These are phyloP conservation scores for Schrankia costaestrigalis DNA, from an alignment of 2,888 invertebrate species.

Conservation along the genomic window DNA sequence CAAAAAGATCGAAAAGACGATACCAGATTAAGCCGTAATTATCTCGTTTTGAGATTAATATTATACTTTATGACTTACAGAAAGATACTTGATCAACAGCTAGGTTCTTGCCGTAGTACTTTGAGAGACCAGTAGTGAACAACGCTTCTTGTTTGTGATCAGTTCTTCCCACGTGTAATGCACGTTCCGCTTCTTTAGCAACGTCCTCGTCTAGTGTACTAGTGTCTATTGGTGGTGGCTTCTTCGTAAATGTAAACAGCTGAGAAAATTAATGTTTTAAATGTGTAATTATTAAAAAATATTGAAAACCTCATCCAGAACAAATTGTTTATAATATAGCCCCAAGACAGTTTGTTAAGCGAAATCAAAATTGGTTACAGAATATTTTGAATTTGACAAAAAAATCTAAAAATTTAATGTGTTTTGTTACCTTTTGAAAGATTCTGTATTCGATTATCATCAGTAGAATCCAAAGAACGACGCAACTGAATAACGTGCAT, in stretches of 20 bases:
- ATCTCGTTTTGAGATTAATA: not conserved
- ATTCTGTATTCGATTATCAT: slow-evolving; percentile 83
- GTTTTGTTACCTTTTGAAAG: slow-evolving; percentile 64
- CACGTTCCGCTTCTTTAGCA: slow-evolving; percentile 71
- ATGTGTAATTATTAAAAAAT: not conserved
- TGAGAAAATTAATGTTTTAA: slow-evolving; percentile 14
- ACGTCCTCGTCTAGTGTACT: slow-evolving; percentile 80
- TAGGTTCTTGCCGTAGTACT: slow-evolving; percentile 86
- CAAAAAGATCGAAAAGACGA: too few species aligned
- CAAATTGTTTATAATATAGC: too few species aligned
- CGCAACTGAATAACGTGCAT: slow-evolving; percentile 78
- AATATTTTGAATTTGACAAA: too few species aligned
- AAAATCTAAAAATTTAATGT: too few species aligned
- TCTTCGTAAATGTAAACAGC: slow-evolving; percentile 46
- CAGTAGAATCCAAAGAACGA: slow-evolving; percentile 81
- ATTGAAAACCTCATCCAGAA: not conserved
- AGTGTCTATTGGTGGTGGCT: slow-evolving; percentile 52
- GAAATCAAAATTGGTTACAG: too few species aligned
- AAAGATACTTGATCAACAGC: slow-evolving; percentile 90
- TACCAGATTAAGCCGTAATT: too few species aligned
- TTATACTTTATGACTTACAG: slow-evolving; percentile 47
- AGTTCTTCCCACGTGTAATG: slow-evolving; percentile 45
- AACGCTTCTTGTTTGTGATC: slow-evolving; percentile 70
- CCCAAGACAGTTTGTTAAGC: too few species aligned
- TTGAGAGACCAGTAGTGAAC: slow-evolving; percentile 84